Conservation (phyloP, 2,113 vertebrate species). For the Micronycteris hirsuta region DNA sequence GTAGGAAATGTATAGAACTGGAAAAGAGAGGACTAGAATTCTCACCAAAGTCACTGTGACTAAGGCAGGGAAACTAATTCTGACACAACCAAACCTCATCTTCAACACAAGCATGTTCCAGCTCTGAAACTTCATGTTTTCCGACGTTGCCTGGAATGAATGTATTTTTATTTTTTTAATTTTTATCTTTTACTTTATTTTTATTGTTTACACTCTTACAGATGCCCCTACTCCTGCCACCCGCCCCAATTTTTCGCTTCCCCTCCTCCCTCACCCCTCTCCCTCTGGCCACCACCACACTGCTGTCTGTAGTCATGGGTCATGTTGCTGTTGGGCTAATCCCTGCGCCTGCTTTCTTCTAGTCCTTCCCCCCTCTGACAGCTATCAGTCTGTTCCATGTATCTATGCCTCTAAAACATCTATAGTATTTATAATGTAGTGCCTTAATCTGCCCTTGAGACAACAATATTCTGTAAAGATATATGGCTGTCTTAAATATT, state of each 20-base stretch:
- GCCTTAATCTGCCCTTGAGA: not conserved
- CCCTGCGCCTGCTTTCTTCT: no score
- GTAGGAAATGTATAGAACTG: not conserved
- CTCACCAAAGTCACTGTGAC: not conserved
- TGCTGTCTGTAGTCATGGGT: no score
- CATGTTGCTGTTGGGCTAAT: no score
- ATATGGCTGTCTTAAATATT: not conserved
- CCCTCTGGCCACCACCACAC: no score
- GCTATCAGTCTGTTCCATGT: no score
- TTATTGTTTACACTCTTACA: no score
- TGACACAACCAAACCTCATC: not conserved
- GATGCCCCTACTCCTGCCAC: no score
- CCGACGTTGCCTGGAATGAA: not conserved
- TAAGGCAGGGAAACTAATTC: not conserved
- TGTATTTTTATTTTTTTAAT: not conserved
- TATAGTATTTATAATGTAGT: not conserved
- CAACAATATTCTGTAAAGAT: not conserved
- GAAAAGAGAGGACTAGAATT: not conserved
- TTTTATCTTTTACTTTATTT: no score
- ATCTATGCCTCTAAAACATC: no score
- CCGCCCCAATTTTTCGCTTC: no score
- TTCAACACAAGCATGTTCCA: not conserved
- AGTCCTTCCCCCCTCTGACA: no score
- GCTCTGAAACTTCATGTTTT: not conserved
- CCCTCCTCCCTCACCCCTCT: no score